Percentiles rank a stretch among this genome's conserved stretches.
Evolutionary conservation across 2,888 invertebrate species (phyloP).

Genomic region (Chymomyza amoena): DNA sequence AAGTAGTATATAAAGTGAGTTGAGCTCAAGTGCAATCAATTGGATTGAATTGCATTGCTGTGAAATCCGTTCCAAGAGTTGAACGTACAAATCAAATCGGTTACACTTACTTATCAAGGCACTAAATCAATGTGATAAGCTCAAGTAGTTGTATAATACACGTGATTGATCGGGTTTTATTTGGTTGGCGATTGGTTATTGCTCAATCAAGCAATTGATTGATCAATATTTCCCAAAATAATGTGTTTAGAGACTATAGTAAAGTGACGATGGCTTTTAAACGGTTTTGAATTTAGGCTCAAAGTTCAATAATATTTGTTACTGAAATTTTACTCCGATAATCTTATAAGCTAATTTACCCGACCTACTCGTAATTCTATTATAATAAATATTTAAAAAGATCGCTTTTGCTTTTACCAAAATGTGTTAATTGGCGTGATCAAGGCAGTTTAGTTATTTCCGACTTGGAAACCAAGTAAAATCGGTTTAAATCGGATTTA

Average conservation of each 20-base stretch:
- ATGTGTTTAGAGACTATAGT: too few relatives aligned
- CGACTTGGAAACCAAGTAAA: neutral
- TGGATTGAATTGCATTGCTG: neutral
- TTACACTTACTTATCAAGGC: constrained; percentile 31
- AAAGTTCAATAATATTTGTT: neutral
- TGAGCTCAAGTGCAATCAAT: neutral
- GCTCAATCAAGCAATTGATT: neutral
- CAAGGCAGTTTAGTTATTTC: neutral
- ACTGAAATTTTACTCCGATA: neutral
- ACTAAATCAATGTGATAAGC: constrained; percentile 36
- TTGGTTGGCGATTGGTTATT: constrained; percentile 9
- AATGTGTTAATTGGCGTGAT: neutral
- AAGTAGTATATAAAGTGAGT: constrained; percentile 3
- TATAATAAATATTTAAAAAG: neutral
- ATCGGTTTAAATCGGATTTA: neutral
- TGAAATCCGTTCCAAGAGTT: neutral
- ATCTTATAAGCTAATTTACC: neutral
- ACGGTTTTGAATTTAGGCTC: constrained; percentile 33
- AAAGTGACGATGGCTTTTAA: constrained; percentile 16
- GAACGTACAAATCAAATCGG: constrained; percentile 43
- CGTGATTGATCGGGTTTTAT: neutral
- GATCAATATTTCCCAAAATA: too few relatives aligned
- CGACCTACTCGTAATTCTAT: neutral
- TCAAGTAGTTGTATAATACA: neutral
- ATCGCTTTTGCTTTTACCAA: neutral